Evolutionary conservation across 2,797 vertebrate genomes (phyloP).

Genomic region (Amazona finschi): DNA sequence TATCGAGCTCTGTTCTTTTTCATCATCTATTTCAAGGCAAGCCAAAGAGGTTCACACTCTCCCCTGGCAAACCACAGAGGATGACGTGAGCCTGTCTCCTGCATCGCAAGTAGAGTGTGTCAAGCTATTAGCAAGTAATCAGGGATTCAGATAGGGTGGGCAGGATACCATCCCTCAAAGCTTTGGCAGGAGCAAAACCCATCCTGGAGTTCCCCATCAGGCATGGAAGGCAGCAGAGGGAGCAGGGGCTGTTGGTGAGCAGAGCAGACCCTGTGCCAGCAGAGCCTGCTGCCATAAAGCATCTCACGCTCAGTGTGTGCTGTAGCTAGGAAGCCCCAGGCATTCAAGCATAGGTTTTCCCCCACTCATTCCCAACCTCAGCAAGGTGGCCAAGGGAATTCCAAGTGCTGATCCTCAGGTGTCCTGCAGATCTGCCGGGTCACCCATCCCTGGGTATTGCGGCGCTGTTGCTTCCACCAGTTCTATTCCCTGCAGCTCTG

Average conservation of each 20-base stretch:
- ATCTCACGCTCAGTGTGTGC: neutral
- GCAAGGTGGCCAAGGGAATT: neutral
- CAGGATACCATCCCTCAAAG: slow-evolving; percentile 49
- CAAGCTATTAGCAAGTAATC: slow-evolving; percentile 69
- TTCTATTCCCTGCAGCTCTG: neutral
- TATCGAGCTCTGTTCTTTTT: slow-evolving; percentile 48
- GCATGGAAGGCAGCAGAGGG: slow-evolving; percentile 25
- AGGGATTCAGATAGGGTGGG: slow-evolving; percentile 60
- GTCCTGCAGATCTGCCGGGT: neutral
- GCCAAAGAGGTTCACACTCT: slow-evolving; percentile 51
- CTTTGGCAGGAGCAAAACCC: slow-evolving; percentile 42
- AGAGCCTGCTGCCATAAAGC: neutral
- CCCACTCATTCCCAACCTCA: neutral
- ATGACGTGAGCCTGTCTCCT: slow-evolving; percentile 57
- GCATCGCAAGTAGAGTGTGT: slow-evolving; percentile 56
- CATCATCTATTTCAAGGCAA: slow-evolving; percentile 58
- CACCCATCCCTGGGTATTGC: fast-evolving
- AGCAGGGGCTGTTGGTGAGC: slow-evolving; percentile 37
- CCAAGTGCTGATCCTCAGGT: neutral
- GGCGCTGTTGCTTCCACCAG: neutral
- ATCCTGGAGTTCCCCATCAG: slow-evolving; percentile 34
- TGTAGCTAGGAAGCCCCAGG: neutral
- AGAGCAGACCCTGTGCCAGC: neutral
- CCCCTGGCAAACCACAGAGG: slow-evolving; percentile 60
- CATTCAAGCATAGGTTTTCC: neutral